These are phyloP conservation scores for Rhopalosiphum nymphaeae DNA, from an alignment of 2,888 invertebrate genomes.

Conservation along the genomic window DNA sequence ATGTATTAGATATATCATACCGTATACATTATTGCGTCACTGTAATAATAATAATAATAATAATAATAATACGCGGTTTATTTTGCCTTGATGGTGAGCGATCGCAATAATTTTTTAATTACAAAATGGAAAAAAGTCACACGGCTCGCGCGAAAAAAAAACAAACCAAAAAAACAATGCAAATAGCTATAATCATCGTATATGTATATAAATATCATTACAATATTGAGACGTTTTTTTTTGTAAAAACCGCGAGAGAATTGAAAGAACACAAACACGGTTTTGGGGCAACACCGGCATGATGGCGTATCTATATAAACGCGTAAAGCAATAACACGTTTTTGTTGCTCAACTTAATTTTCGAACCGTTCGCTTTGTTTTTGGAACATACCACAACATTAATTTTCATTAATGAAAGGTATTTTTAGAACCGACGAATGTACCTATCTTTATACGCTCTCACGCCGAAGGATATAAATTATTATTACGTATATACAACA, in stretches of 20 bases:
- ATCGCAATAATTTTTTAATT: slow-evolving; percentile 5
- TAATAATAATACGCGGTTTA: background rate
- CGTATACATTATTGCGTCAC: background rate
- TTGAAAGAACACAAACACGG: background rate
- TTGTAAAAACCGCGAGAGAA: background rate
- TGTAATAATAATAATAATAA: background rate
- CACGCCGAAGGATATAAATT: background rate
- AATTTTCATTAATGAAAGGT: background rate
- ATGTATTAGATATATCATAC: background rate
- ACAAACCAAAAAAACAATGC: background rate
- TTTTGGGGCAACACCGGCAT: background rate
- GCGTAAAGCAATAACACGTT: slow-evolving; percentile 5
- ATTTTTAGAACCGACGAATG: background rate
- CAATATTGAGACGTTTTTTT: background rate
- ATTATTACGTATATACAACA: background rate
- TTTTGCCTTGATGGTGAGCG: background rate
- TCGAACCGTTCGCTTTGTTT: background rate
- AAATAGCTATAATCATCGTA: background rate
- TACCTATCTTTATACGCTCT: background rate
- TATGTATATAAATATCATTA: background rate
- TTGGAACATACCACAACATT: background rate
- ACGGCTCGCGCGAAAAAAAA: background rate
- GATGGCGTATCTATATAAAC: background rate
- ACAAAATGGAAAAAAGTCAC: background rate
- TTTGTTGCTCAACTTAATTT: background rate